These are phyloP conservation scores for Palythoa grandis DNA, from an alignment of 92 coral and sea anemone species.

Conservation along the genomic window DNA sequence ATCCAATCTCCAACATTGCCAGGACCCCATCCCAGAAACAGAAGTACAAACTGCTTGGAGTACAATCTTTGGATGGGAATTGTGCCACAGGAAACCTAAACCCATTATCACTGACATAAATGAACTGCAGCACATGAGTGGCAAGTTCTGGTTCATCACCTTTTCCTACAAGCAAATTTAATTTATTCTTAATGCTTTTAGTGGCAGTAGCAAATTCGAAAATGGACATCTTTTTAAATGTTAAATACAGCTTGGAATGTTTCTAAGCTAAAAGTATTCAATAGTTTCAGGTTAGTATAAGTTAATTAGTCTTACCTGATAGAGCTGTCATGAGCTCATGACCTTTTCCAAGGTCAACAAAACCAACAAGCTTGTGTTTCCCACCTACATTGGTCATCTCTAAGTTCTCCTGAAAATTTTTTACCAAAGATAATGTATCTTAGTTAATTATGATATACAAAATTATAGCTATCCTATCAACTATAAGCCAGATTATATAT, in stretches of 20 bases:
- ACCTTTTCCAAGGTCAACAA: neutral
- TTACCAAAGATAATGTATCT: no score
- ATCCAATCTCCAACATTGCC: constrained; percentile 52
- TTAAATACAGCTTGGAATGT: no score
- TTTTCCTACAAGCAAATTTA: no score
- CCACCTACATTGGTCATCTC: neutral
- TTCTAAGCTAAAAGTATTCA: no score
- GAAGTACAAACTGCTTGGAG: constrained; percentile 31
- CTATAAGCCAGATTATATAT: no score
- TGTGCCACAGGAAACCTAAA: constrained; percentile 54
- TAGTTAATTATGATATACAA: no score
- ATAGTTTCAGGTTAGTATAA: neutral
- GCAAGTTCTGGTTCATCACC: constrained; percentile 44
- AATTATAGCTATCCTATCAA: no score
- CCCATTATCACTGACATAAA: constrained; percentile 48
- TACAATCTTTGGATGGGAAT: constrained; percentile 52
- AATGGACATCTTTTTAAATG: neutral
- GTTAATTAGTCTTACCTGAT: neutral
- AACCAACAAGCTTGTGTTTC: neutral
- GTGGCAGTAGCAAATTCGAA: neutral
- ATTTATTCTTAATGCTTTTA: no score
- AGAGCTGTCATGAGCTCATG: neutral
- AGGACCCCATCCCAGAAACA: constrained; percentile 58
- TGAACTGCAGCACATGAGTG: constrained; percentile 53
- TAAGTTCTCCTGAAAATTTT: neutral